Evolutionary conservation across 2,888 invertebrate species (phyloP).

Genomic region (Helicoverpa assulta): DNA sequence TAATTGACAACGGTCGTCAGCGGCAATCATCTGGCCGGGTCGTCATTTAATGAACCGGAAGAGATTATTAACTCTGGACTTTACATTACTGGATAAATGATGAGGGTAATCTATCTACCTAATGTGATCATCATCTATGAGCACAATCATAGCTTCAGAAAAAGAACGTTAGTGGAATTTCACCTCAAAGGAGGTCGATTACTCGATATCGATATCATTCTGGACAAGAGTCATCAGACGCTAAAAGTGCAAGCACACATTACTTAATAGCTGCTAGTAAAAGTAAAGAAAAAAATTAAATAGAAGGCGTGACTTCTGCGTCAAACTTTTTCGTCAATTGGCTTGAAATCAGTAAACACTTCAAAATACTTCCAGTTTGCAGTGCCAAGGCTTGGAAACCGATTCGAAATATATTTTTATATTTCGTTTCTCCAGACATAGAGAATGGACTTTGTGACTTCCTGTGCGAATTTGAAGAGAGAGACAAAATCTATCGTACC

Average conservation of each 20-base stretch:
- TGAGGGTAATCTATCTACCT: constrained; percentile 20
- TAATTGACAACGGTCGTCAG: constrained; percentile 39
- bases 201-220: no score
- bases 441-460: not conserved
- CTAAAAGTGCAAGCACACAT: no score
- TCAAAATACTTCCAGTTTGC: constrained; percentile 30
- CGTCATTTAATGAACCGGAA: constrained; percentile 78
- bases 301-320: not conserved
- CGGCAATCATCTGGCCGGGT: constrained; percentile 59
- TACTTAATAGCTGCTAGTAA: no score
- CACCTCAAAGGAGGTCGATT: no score
- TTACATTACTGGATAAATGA: constrained; percentile 47
- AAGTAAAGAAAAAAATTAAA: not conserved
- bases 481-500: not conserved
- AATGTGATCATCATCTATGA: not conserved
- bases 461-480: not conserved
- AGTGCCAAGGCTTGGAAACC: constrained; percentile 43
- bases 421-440: constrained; percentile 3
- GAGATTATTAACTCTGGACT: constrained; percentile 71
- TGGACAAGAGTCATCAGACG: no score
- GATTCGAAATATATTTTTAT: constrained; percentile 19
- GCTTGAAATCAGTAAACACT: constrained; percentile 14
- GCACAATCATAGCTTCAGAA: not conserved
- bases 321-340: constrained; percentile 30
- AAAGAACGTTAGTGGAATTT: not conserved